Base-by-base conservation (phyloP, 2,113 vertebrate species). In the Hemichromis elongatus region DNA sequence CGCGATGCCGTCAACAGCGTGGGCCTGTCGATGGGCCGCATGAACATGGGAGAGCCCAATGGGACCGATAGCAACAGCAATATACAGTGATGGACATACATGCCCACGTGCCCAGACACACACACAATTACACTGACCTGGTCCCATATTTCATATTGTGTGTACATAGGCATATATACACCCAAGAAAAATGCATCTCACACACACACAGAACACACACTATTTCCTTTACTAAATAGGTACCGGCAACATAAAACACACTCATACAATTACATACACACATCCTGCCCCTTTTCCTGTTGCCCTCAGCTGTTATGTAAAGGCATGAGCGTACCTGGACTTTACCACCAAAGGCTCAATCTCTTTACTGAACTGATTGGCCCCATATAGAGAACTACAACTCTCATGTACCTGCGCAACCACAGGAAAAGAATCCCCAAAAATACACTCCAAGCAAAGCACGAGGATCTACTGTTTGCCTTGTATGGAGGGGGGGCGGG, bases 61-160 rank as follows among this genome's bases (percentile, higher is more conserved):
- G 96, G 96, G 73, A 96, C 96, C 35, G 96, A 97, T 82, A 96
- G 93, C 95, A 97, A 97, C 95, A 96, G 96, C 95, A 97, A 97
- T 95, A 95, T 96, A 88, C 95, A 96, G 96, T 96, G 96, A 96
- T 93, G 91, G 82, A 90, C 89, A n/a, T 11, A 28, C 55, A 68
- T 54, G 54, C 66, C 26, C 83, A 86, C 78, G 61, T 18, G 78
- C 84, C 70, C 89, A 77, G 59, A 87, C 81, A 77, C 88, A 87
- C 33, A 87, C n/a, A 82, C 92, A 87, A 85, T 83, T 84, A 82
- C 82, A 77, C 84, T 70, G 75, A 89, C 79, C 73, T 80, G 84
- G 86, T 81, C 87, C 81, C 88, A 86, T 61, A 93, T 90, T 92
- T 90, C 92, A 89, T 89, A 82, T 91, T 84, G 59, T 53, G 8